phyloP scores from a whole-genome alignment of 2,113 vertebrate genomes.

The Lonchura striata region DNA sequence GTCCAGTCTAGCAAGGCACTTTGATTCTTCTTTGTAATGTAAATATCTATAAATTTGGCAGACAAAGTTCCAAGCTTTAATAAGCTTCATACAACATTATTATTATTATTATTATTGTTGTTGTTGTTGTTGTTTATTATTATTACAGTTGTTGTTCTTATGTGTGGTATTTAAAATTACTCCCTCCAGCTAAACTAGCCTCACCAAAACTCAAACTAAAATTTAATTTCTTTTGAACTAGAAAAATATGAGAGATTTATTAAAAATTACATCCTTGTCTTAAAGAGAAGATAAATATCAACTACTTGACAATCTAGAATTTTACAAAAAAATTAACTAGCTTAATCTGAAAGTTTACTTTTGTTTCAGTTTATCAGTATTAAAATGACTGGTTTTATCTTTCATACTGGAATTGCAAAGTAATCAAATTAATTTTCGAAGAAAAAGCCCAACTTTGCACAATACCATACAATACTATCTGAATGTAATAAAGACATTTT shows the following conservation, averaged over 20 bases:
- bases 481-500: background rate
- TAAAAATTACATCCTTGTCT: background rate
- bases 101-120: background rate
- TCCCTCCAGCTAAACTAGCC: background rate
- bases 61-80: slow-evolving; percentile 1
- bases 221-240: background rate
- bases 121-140: background rate
- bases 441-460: background rate
- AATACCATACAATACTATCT: background rate
- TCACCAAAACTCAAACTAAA: background rate
- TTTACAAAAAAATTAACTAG: background rate
- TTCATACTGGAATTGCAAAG: background rate
- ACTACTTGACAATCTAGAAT: background rate
- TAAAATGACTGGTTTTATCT: background rate
- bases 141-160: background rate
- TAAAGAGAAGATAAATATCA: background rate
- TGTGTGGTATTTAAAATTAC: background rate
- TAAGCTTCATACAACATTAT: background rate
- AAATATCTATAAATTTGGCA: slow-evolving; percentile 2
- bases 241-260: background rate
- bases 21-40: background rate
- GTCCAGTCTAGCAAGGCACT: slow-evolving; percentile 11
- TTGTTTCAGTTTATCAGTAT: background rate
- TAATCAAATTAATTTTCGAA: background rate
- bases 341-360: background rate